phyloP scores from a whole-genome alignment of 1,140 invertebrate genomes.

The Aphelenchoides avenae region DNA sequence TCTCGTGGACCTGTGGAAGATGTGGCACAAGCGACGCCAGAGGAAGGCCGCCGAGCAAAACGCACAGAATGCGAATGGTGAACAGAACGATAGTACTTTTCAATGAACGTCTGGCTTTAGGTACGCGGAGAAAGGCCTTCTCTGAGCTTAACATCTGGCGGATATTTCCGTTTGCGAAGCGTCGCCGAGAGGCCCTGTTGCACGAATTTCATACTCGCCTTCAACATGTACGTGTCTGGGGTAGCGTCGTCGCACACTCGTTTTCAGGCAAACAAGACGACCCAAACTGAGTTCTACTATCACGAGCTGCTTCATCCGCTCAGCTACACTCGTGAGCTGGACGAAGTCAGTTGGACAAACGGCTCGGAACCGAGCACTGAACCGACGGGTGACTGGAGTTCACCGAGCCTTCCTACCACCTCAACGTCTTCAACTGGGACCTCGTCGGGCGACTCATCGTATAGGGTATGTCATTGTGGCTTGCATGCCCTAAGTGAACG shows the following conservation, averaged over 20 bases:
- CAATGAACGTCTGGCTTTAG: too few relatives aligned
- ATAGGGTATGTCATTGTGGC: too few relatives aligned
- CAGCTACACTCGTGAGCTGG: constrained; percentile 25
- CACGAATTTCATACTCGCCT: constrained; percentile 28
- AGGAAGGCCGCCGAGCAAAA: not conserved
- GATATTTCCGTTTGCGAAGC: constrained; percentile 43
- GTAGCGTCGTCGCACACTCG: constrained; percentile 6
- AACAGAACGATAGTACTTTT: too few relatives aligned
- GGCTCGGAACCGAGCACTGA: constrained; percentile 2
- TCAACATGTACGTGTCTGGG: too few relatives aligned
- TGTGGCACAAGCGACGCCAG: constrained; percentile 37
- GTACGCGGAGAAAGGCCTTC: constrained; percentile 9
- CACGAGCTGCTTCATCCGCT: constrained; percentile 4
- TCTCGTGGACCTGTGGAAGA: constrained; percentile 42
- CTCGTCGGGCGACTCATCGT: constrained; percentile 17
- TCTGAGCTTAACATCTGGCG: constrained; percentile 37
- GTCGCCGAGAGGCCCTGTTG: constrained; percentile 35
- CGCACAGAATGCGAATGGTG: too few relatives aligned
- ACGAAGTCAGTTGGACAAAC: constrained; percentile 33
- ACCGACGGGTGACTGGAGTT: constrained; percentile 12
- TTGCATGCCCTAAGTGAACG: too few relatives aligned
- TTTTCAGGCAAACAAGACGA: constrained; percentile 30
- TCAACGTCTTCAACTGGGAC: constrained; percentile 20
- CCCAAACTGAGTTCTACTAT: constrained; percentile 41
- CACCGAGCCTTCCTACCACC: constrained; percentile 4